These are phyloP conservation scores for Ichneumon xanthorius DNA, from an alignment of 2,888 invertebrate genomes.

Conservation along the genomic window DNA sequence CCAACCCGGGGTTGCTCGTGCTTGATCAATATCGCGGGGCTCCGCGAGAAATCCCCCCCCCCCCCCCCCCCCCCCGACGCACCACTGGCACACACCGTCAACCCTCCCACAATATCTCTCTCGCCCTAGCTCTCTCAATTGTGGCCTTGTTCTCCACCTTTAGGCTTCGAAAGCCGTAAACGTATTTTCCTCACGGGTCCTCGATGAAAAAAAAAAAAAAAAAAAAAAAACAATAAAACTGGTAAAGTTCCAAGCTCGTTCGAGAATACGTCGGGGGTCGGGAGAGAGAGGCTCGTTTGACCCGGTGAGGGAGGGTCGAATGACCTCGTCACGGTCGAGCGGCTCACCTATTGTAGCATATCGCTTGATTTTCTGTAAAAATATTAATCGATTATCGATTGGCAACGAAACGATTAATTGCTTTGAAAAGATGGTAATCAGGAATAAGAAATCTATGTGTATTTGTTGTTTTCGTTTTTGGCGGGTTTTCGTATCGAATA, in stretches of 20 bases:
- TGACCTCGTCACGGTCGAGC: constrained; percentile 59
- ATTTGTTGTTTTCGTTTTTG: too few species aligned
- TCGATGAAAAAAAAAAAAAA: constrained; percentile 16
- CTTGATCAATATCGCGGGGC: constrained; percentile 64
- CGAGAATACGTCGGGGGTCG: constrained; percentile 19
- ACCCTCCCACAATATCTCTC: constrained; percentile 46
- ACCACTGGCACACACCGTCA: constrained; percentile 44
- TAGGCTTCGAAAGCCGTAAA: constrained; percentile 9
- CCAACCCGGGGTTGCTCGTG: constrained; percentile 49
- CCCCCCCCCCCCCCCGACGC: neutral
- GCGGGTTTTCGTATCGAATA: too few species aligned
- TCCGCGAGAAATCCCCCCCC: constrained; percentile 24
- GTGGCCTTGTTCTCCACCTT: constrained; percentile 39
- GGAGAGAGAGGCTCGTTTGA: constrained; percentile 53
- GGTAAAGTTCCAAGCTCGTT: neutral
- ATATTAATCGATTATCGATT: neutral
- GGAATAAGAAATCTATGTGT: neutral
- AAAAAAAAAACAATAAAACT: constrained; percentile 12
- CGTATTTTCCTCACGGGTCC: constrained; percentile 21
- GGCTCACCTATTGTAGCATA: constrained; percentile 2
- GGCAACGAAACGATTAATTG: neutral
- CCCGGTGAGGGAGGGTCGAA: constrained; percentile 55
- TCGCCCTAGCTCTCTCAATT: neutral
- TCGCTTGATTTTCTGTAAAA: neutral
- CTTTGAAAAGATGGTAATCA: neutral